These are phyloP conservation scores for roundworm (Caenorhabditis elegans) DNA, from an alignment of 1,140 invertebrate species.

Conservation along the genomic window DNA sequence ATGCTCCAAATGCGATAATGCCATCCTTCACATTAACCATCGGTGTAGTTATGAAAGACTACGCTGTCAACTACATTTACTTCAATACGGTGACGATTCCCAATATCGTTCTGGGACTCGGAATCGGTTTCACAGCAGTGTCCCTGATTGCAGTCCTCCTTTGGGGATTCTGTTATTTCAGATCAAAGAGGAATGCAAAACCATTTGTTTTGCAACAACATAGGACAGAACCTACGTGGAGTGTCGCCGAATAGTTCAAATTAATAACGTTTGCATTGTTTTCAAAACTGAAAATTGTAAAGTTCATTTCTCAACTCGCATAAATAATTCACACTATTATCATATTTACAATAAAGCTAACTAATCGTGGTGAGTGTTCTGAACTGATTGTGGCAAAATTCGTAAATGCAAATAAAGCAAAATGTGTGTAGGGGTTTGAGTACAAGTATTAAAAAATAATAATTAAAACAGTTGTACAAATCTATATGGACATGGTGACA, in stretches of 20 bases:
- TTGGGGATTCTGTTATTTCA: conserved; percentile 2
- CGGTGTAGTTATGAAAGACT: conserved; percentile 13
- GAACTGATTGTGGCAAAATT: not conserved
- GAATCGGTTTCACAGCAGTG: conserved; percentile 26
- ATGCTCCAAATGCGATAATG: conserved; percentile 5
- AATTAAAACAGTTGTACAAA: not conserved
- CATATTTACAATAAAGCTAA: not conserved
- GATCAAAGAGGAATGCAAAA: not conserved
- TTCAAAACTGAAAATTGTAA: not conserved
- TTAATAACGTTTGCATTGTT: not conserved
- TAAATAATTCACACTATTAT: not conserved
- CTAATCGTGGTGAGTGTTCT: not conserved
- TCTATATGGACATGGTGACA: not conserved
- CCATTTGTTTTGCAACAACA: not conserved
- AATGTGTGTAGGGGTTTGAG: too few relatives aligned
- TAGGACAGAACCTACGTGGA: not conserved
- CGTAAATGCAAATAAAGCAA: too few relatives aligned
- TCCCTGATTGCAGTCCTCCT: not conserved
- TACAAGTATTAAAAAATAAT: too few relatives aligned
- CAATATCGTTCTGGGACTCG: conserved; percentile 39
- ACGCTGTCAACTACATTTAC: conserved; percentile 37
- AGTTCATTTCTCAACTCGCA: conserved; percentile 17
- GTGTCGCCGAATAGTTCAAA: not conserved
- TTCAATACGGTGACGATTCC: conserved; percentile 30
- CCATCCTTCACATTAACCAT: conserved; percentile 31